Evolutionary conservation across 2,888 invertebrate species (phyloP), one percentile per base, ranked within the genome.

Genomic region (Alloplasta piceator): DNA sequence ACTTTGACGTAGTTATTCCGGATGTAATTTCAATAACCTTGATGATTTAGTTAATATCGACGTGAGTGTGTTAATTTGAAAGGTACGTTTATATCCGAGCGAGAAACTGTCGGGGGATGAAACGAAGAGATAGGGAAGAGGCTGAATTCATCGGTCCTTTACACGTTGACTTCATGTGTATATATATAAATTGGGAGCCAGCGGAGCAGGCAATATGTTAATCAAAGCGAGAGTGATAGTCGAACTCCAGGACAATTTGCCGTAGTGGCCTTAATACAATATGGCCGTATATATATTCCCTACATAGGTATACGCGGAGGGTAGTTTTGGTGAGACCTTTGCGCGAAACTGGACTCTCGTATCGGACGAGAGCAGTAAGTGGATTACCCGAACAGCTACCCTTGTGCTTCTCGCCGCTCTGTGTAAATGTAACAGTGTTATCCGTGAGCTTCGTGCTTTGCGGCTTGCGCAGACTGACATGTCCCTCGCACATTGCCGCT

Each of bases 211-310:
- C 87, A 87, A 87, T 87, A 88, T 87, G 88, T 86, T 88, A 88
- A 87, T 87, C 87, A 87, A 88, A 87, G 87, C 82, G 80, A 83
- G 83, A 85, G 85, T 82, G 87, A 86, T 87, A 86, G 85, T 84
- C 84, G 85, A 75, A 83, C 78, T 76, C 78, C 80, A 66, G 79
- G 81, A 85, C 83, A 86, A 86, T 86, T 86, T 86, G 72, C 84
- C 77, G 76, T 85, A 86, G 85, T 86, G 85, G 83, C 75, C 79
- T 12, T 84, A 83, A 83, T 79, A 80, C 83, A 71, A 80, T 85
- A 84, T 84, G 83, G 81, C 63, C 82, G 80, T 82, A 84, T 84
- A 72, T 83, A 70, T 78, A 60, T 81, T 26, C 26, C 3, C 26
- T 26, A 26, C 26, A 26, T 26, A 26, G 26, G 26, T 26, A 26